A percentile compares a stretch with the other conserved stretches of the same genome.
These are phyloP conservation scores for Sitta carolinensis DNA, from an alignment of 2,797 vertebrate genomes.

Conservation along the genomic window DNA sequence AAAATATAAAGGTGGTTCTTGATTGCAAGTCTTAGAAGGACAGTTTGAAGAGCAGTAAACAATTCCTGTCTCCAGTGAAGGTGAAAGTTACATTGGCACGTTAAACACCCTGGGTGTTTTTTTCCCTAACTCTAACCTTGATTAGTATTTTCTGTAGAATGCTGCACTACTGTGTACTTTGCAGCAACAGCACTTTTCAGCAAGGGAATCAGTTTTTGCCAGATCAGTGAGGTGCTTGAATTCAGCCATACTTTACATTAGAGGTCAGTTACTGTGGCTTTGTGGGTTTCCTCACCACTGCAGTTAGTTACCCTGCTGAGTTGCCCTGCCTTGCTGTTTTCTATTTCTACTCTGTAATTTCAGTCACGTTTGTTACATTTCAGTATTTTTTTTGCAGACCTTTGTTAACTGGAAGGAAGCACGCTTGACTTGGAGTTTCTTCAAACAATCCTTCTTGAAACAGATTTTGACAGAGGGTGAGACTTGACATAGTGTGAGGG, in stretches of 20 bases:
- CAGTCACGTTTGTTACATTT: not conserved
- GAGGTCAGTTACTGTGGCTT: not conserved
- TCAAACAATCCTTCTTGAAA: slow-evolving; percentile 97
- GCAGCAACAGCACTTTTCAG: not conserved
- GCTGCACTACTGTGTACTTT: not conserved
- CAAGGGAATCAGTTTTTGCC: not conserved
- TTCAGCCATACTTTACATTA: not conserved
- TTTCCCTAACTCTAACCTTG: not conserved
- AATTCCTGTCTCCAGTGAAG: not conserved
- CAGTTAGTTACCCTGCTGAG: not conserved
- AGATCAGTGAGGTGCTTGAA: not conserved
- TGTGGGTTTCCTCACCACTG: not conserved
- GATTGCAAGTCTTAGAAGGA: not conserved
- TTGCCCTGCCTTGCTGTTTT: not conserved
- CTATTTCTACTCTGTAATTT: not conserved
- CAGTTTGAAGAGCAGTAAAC: not conserved
- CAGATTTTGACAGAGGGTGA: slow-evolving; percentile 95
- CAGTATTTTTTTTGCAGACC: slow-evolving; percentile 70
- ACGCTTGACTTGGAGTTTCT: slow-evolving; percentile 94
- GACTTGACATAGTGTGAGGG: not conserved
- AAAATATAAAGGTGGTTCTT: not conserved
- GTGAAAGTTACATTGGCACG: rapidly evolving
- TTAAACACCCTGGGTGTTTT: not conserved
- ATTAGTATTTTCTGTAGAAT: not conserved
- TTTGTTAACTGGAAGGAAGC: slow-evolving; percentile 88